Conservation (phyloP, 2,888 invertebrate genomes). For the Aporophyla nigra region DNA sequence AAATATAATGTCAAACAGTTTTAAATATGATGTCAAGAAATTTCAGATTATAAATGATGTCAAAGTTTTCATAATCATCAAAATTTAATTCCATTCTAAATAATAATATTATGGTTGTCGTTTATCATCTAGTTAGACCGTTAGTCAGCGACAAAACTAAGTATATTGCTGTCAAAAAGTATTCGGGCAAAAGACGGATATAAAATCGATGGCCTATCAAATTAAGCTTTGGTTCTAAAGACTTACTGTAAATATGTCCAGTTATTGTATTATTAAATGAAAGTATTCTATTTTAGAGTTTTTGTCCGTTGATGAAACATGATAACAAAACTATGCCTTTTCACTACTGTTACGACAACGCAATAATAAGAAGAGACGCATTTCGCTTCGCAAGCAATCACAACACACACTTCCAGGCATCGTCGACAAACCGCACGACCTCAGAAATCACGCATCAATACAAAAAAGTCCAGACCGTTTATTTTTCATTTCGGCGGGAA, state of each 20-base stretch:
- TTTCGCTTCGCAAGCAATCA: conserved; percentile 1
- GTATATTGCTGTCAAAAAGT: neutral
- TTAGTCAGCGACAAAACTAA: neutral
- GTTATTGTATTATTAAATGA: neutral
- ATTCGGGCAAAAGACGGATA: neutral
- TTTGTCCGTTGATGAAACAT: neutral
- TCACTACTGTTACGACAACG: neutral
- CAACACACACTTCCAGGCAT: conserved; percentile 8
- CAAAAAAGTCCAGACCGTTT: conserved; percentile 75
- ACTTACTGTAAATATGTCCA: neutral
- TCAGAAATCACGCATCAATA: conserved; percentile 79
- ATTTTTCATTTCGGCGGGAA: conserved; percentile 86
- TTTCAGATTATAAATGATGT: no score
- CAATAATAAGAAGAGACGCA: neutral
- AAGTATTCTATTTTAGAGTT: neutral
- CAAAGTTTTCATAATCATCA: no score
- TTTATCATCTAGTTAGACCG: no score
- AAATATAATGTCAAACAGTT: no score
- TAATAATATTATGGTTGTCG: no score
- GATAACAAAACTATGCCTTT: neutral
- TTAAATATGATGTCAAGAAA: no score
- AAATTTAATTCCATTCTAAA: no score
- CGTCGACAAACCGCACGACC: conserved; percentile 33
- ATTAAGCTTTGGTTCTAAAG: neutral
- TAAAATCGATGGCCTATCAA: neutral